Evolutionary conservation across 1,140 invertebrate genomes (phyloP).

Genomic region (Drosophila aff.): DNA sequence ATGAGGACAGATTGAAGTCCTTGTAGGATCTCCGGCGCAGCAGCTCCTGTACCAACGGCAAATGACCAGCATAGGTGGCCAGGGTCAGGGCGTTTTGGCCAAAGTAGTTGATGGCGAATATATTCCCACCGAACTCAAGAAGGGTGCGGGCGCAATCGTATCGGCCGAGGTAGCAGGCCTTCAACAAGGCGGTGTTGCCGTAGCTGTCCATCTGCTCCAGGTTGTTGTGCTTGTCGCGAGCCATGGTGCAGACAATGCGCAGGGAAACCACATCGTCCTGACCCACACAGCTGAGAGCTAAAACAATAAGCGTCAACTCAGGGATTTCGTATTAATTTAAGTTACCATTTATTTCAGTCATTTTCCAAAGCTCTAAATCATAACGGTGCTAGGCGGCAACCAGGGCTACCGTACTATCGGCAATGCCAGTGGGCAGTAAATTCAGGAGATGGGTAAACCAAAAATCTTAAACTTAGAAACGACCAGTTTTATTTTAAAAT

Average conservation of each 20-base stretch:
- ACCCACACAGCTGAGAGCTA: conserved; percentile 62
- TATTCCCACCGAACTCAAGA: conserved; percentile 59
- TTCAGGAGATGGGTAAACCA: conserved; percentile 21
- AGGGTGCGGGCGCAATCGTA: conserved; percentile 58
- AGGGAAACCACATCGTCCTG: conserved; percentile 61
- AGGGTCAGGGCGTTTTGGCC: conserved; percentile 80
- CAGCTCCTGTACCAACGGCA: conserved; percentile 62
- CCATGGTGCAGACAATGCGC: conserved; percentile 60
- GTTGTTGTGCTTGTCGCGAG: conserved; percentile 37
- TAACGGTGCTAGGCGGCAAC: conserved; percentile 31
- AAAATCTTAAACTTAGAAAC: neutral
- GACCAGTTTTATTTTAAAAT: neutral
- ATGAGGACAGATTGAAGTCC: conserved; percentile 77
- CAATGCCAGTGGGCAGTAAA: neutral
- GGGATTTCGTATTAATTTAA: neutral
- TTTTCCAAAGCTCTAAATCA: conserved; percentile 16
- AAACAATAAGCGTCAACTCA: neutral
- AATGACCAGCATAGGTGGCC: conserved; percentile 64
- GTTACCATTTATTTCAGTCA: conserved; percentile 64
- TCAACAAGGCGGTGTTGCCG: conserved; percentile 77
- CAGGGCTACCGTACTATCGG: conserved; percentile 13
- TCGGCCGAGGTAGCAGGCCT: conserved; percentile 73
- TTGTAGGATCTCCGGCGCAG: conserved; percentile 61
- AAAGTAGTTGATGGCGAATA: conserved; percentile 74
- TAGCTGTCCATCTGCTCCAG: conserved; percentile 71